phyloP scores from a whole-genome alignment of 2,888 invertebrate genomes.

The Lasioglossum oenotherae region DNA sequence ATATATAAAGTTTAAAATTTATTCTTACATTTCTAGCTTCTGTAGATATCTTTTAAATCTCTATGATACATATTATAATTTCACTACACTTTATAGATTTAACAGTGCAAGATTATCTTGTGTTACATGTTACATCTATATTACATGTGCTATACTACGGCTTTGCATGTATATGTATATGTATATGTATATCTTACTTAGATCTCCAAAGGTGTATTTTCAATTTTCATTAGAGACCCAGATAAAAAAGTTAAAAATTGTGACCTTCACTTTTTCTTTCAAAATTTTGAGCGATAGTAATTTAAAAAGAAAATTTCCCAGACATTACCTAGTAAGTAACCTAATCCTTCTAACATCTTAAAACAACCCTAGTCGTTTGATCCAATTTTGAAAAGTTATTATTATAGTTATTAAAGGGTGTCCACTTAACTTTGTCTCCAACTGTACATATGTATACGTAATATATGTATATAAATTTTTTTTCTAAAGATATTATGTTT shows the following conservation, averaged over 20 bases:
- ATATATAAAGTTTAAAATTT: slow-evolving; percentile 75
- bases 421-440: neutral
- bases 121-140: slow-evolving; percentile 1
- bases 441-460: neutral
- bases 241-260: neutral
- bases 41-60: slow-evolving; percentile 26
- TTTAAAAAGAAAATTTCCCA: neutral
- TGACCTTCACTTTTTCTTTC: too few species aligned
- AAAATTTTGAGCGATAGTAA: neutral
- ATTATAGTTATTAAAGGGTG: neutral
- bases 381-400: neutral
- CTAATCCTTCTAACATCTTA: neutral
- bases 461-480: neutral
- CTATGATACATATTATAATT: slow-evolving; percentile 3
- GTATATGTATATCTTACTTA: neutral
- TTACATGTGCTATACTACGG: neutral
- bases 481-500: neutral
- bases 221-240: too few species aligned
- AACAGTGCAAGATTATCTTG: neutral
- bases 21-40: slow-evolving; percentile 52
- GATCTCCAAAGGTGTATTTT: too few species aligned
- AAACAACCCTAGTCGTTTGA: neutral
- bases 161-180: neutral
- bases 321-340: neutral
- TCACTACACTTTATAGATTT: slow-evolving; percentile 5